Evolutionary conservation across 2,888 invertebrate genomes (phyloP).

Genomic region (Oxycera nigricornis): DNA sequence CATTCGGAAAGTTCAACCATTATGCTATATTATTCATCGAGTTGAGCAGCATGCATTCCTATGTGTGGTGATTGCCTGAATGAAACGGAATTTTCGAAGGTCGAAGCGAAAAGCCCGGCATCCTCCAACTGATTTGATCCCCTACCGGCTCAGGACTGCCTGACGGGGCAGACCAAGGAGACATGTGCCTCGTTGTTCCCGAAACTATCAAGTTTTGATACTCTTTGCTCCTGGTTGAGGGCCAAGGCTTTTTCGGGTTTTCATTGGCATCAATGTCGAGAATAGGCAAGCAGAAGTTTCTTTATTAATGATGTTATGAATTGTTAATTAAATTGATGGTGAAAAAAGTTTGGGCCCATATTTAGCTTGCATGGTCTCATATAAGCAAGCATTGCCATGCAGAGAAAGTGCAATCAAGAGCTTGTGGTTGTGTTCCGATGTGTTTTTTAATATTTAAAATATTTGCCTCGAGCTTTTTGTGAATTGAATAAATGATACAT

Average conservation of each 20-base stretch:
- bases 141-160: not conserved
- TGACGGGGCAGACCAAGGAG: not conserved
- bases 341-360: not conserved
- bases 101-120: not conserved
- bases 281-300: not conserved
- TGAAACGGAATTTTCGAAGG: slow-evolving; percentile 36
- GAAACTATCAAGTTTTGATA: not conserved
- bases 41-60: slow-evolving; percentile 17
- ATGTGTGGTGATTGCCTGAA: slow-evolving; percentile 26
- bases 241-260: not conserved
- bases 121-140: not conserved
- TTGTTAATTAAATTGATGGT: slow-evolving; percentile 19
- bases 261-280: not conserved
- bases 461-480: not conserved
- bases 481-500: not conserved
- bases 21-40: slow-evolving; percentile 21
- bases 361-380: not conserved
- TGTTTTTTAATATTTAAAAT: not conserved
- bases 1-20: not conserved
- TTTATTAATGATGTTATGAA: slow-evolving; percentile 29
- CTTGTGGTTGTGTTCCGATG: not conserved
- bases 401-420: not conserved
- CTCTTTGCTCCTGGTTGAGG: not conserved
- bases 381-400: not conserved
- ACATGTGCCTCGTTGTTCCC: not conserved